phyloP scores from a whole-genome alignment of 2,113 vertebrate genomes.

The Heterotilapia buettikoferi region DNA sequence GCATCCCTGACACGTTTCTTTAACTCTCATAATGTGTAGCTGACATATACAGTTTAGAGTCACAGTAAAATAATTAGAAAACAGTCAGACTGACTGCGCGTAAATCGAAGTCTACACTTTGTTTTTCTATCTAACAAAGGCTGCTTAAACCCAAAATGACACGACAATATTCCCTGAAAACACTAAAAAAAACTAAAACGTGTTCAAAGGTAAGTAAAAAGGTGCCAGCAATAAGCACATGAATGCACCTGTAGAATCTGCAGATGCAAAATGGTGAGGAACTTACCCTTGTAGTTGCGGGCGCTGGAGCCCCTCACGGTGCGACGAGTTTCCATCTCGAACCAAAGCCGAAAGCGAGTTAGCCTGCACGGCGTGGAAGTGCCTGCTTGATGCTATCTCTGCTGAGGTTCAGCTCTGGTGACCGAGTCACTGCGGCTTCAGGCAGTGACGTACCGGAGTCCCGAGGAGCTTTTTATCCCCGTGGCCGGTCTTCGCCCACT shows the following conservation, averaged over 20 bases:
- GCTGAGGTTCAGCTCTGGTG: conserved; percentile 69
- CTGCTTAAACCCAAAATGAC: not conserved
- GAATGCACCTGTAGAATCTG: not conserved
- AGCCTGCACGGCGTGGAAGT: conserved; percentile 65
- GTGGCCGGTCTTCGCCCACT: conserved; percentile 47
- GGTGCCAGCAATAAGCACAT: not conserved
- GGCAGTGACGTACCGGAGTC: conserved; percentile 45
- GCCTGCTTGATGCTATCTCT: conserved; percentile 80
- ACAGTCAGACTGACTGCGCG: not conserved
- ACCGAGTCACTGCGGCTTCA: conserved; percentile 50
- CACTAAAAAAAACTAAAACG: not conserved
- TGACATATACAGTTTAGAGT: not conserved
- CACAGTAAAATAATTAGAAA: not conserved
- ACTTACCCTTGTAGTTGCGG: conserved; percentile 73
- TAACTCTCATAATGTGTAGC: not conserved
- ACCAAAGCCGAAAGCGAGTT: conserved; percentile 79
- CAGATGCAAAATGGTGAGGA: not conserved
- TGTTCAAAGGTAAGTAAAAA: not conserved
- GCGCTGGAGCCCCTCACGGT: conserved; percentile 30
- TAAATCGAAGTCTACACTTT: not conserved
- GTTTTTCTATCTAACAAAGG: not conserved
- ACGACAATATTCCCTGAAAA: not conserved
- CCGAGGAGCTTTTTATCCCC: conserved; percentile 55
- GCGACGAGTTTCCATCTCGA: conserved; percentile 69
- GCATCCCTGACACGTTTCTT: not conserved